Base-by-base conservation (phyloP, 2,113 vertebrate genomes). In the Guaruba guarouba region DNA sequence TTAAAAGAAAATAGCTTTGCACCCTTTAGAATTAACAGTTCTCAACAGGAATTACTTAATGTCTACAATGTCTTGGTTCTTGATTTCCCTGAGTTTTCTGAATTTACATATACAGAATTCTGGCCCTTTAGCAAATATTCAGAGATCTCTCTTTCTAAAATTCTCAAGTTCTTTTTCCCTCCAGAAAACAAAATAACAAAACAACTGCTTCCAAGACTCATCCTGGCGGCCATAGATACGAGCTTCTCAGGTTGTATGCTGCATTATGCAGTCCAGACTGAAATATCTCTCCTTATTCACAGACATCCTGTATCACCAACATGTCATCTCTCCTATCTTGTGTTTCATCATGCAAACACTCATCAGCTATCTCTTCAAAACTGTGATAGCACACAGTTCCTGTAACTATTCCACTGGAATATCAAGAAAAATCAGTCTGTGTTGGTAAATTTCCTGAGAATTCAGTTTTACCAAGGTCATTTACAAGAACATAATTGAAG, bases 181-280 rank as follows among this genome's bases (percentile, higher is more conserved):
- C 16, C 18, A 33, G 37, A 27, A 20, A 84, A 62, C 17, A 41
- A 55, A 92, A 46, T 2, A 55, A 29, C n/a, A 81, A 41, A 87
- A 75, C 13, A 61, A 11, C 1, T 43, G 35, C 23, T 69, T 41
- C 37, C 31, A 84, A 51, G 44, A 29, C 20, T 57, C 5, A 3
- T 44, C 16, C 54, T n/a, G 22, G 22, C 12, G 19, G 22, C 31
- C 33, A 77, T 0, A 55, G 31, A 23, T 27, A 76, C 0, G 0
- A 73, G 59, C 1, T 62, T 82, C 62, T 85, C 16, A 3, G 5
- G 5, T 54, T 80, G 25, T 37, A 54, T 10, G 24, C 55, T 90
- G 8, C 22, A 37, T 74, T 43, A 69, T 2, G 23, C 19, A 43
- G 33, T 28, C 23, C 25, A 43, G 33, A 43, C 7, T 17, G 10